Evolutionary conservation across 2,888 invertebrate genomes (phyloP).

Genomic region (Dexiosoma caninum): DNA sequence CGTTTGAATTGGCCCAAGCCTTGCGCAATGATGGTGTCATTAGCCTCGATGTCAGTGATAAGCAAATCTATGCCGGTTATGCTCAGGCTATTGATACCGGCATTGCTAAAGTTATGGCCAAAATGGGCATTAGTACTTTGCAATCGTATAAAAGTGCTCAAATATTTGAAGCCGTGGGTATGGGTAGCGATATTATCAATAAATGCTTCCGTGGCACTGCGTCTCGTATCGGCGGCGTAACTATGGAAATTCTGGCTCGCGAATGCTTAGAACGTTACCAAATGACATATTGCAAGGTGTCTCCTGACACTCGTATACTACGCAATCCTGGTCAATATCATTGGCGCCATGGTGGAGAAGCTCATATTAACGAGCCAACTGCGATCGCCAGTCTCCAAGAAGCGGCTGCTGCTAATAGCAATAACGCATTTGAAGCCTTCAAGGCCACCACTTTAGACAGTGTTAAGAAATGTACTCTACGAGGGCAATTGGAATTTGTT

Average conservation of each 20-base stretch:
- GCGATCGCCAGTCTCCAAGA: slow-evolving; percentile 87
- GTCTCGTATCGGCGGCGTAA: slow-evolving; percentile 90
- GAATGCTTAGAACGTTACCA: slow-evolving; percentile 91
- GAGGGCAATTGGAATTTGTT: slow-evolving; percentile 94
- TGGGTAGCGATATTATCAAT: slow-evolving; percentile 94
- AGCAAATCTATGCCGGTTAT: slow-evolving; percentile 90
- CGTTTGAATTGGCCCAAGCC: slow-evolving; percentile 93
- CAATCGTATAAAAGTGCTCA: slow-evolving; percentile 99
- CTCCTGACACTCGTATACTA: slow-evolving; percentile 82
- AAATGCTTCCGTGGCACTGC: slow-evolving; percentile 92
- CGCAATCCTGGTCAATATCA: slow-evolving; percentile 96
- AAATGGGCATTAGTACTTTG: slow-evolving; percentile 99
- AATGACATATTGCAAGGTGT: slow-evolving; percentile 82
- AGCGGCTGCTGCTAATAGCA: slow-evolving; percentile 89
- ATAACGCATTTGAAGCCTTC: slow-evolving; percentile 89
- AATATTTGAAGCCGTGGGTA: slow-evolving; percentile 98
- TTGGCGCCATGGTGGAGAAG: slow-evolving; percentile 98
- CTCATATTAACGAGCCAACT: slow-evolving; percentile 97
- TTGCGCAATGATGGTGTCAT: slow-evolving; percentile 92
- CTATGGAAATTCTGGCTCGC: slow-evolving; percentile 89
- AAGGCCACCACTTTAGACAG: slow-evolving; percentile 92
- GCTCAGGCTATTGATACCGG: slow-evolving; percentile 94
- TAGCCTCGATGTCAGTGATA: slow-evolving; percentile 86
- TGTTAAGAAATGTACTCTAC: slow-evolving; percentile 89
- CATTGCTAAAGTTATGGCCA: slow-evolving; percentile 96